A percentile compares a stretch with the other conserved stretches of the same genome.
These are phyloP conservation scores for Montipora capricornis DNA, from an alignment of 64 coral and sea anemone species.

Conservation along the genomic window DNA sequence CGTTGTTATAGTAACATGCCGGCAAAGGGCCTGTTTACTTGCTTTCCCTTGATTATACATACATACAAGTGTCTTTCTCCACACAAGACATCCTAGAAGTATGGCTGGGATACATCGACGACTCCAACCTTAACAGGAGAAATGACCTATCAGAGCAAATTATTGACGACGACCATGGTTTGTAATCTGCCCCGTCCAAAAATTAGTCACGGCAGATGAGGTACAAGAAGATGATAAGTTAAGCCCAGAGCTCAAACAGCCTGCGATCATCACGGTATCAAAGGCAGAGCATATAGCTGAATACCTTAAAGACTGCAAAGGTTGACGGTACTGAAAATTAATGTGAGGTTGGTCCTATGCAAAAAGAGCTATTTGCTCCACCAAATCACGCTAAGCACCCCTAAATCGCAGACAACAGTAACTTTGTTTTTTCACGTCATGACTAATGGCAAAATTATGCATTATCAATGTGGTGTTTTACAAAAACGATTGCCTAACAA, in stretches of 20 bases:
- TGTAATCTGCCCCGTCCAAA: background rate
- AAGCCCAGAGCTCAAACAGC: background rate
- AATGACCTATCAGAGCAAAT: background rate
- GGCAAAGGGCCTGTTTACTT: background rate
- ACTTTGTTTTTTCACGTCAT: background rate
- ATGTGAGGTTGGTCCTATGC: background rate
- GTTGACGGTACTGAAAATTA: background rate
- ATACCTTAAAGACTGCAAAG: background rate
- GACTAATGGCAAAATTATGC: background rate
- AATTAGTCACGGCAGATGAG: background rate
- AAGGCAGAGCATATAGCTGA: background rate
- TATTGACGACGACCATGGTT: background rate
- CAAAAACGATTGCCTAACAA: background rate
- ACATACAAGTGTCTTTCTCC: background rate
- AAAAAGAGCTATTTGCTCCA: background rate
- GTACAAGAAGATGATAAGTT: background rate
- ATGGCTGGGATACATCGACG: background rate
- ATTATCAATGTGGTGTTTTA: background rate
- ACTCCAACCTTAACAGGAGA: background rate
- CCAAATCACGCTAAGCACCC: background rate
- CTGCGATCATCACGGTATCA: background rate
- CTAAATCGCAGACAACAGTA: background rate
- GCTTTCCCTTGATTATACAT: too few species aligned
- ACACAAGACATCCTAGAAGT: background rate
- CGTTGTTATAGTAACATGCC: background rate